A percentile compares a stretch with the other conserved stretches of the same genome.
Evolutionary conservation across 2,113 vertebrate species (phyloP).

Genomic region (Embiotoca jacksoni): DNA sequence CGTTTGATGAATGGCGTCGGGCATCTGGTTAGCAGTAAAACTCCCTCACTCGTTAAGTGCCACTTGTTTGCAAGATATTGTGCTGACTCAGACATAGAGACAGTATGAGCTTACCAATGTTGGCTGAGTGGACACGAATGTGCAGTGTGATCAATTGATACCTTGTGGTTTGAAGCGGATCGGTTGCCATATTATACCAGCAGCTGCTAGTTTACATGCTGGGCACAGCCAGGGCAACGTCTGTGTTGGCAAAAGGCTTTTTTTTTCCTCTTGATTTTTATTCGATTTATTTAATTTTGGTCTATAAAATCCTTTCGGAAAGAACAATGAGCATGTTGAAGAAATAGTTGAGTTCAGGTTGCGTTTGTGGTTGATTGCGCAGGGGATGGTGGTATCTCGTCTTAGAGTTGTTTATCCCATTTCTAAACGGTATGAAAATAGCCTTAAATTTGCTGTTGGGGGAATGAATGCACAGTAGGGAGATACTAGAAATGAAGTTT

Average conservation of each 20-base stretch:
- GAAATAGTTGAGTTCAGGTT: neutral
- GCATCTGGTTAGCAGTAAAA: conserved; percentile 48
- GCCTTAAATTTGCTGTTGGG: too few relatives aligned
- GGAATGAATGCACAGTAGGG: neutral
- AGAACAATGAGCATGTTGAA: neutral
- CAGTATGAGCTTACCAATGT: neutral
- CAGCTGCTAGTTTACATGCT: conserved; percentile 43
- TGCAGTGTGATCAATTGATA: conserved; percentile 27
- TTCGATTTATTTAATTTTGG: neutral
- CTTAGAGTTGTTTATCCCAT: neutral
- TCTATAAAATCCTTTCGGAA: neutral
- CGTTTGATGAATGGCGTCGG: conserved; percentile 40
- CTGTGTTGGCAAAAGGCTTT: neutral
- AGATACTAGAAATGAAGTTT: neutral
- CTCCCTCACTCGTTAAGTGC: neutral
- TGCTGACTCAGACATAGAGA: neutral
- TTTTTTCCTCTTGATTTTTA: neutral
- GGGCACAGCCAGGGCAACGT: conserved; percentile 1
- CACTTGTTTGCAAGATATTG: neutral
- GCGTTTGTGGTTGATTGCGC: neutral
- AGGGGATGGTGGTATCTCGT: neutral
- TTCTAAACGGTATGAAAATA: neutral
- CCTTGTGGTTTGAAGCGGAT: conserved; percentile 32
- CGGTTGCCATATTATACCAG: conserved; percentile 9
- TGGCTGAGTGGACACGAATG: neutral